Base-by-base conservation (phyloP, 2,888 invertebrate genomes). In the Erynnis tages region DNA sequence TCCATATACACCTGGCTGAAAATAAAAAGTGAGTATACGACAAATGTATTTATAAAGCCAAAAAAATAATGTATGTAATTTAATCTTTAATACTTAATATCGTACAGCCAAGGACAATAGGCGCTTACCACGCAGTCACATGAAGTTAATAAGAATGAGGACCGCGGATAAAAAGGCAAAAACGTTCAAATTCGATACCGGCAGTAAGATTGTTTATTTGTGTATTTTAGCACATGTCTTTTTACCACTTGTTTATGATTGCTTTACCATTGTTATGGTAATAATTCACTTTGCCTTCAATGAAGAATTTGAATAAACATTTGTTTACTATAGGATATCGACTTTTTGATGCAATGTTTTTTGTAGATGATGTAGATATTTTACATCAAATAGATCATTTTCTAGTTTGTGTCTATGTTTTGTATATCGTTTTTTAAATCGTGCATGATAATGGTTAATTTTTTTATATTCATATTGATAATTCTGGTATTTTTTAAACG, bases 1-100 rank as follows among this genome's bases (percentile, higher is more conserved):
- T 96, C 96, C 2, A 93, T 94, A 57, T 95, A 95, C 63, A 96
- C 97, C 1, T 98, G 97, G 97, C 88, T 98, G 34, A 94, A 95
- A 88, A 97, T 98, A 19, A 97, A 97, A 93, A 97, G 98, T 98
- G 91, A 95, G 97, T 93, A 47, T 11, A 17, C 35, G 8, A 23
- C 2, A 23, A n/a, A 38, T 34, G 7, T 11, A 41, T 19, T 49
- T n/a, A 4, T 48, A 27, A 32, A 25, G 21, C 11, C 11, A 17
- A 8, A 5, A 19, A 11, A 19, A 27, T 34, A 5, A 41, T 14
- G 11, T 13, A 27, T 44, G 29, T 11, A 38, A 23, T 30, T 30
- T 44, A 46, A 30, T 69, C 66, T 59, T 59, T 53, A 63, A n/a
- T n/a, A n/a, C n/a, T 60, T 53, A 73, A 67, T 80, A 69, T 81